Conservation (phyloP, 2,888 invertebrate genomes). For the Hylaea fasciaria region DNA sequence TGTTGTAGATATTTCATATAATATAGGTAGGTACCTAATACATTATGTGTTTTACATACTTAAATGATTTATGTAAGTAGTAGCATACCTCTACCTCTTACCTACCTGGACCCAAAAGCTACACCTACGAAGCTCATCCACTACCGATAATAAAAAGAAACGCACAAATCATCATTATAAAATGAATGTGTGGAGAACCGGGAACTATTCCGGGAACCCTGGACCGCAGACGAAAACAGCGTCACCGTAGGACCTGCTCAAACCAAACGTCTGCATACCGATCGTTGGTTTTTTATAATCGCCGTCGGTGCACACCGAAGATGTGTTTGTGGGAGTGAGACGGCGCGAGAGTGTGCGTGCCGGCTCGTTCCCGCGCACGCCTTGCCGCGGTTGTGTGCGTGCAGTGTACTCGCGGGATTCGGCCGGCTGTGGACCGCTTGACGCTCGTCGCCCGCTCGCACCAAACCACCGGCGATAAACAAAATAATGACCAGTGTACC, state of each 20-base stretch:
- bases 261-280: constrained; percentile 85
- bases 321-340: constrained; percentile 61
- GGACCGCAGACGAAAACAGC: constrained; percentile 84
- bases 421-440: constrained; percentile 63
- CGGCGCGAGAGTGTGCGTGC: constrained; percentile 59
- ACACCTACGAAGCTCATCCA: constrained; percentile 15
- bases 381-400: constrained; percentile 78
- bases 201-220: constrained; percentile 68
- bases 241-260: constrained; percentile 84
- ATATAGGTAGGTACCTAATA: too few species aligned
- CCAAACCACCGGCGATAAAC: constrained; percentile 79
- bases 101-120: constrained; percentile 20
- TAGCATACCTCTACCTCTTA: neutral
- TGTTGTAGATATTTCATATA: too few species aligned
- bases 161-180: constrained; percentile 42
- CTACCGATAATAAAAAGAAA: constrained; percentile 31
- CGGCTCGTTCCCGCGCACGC: constrained; percentile 74
- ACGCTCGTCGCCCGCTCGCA: constrained; percentile 59
- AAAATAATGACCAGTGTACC: constrained; percentile 81
- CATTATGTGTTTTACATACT: too few species aligned
- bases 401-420: constrained; percentile 77
- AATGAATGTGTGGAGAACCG: constrained; percentile 56
- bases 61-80: constrained; percentile 1
- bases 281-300: constrained; percentile 83
- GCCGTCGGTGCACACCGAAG: constrained; percentile 46